phyloP scores from a whole-genome alignment of 2,888 invertebrate genomes.

The Venustoraphidia nigricollis region DNA sequence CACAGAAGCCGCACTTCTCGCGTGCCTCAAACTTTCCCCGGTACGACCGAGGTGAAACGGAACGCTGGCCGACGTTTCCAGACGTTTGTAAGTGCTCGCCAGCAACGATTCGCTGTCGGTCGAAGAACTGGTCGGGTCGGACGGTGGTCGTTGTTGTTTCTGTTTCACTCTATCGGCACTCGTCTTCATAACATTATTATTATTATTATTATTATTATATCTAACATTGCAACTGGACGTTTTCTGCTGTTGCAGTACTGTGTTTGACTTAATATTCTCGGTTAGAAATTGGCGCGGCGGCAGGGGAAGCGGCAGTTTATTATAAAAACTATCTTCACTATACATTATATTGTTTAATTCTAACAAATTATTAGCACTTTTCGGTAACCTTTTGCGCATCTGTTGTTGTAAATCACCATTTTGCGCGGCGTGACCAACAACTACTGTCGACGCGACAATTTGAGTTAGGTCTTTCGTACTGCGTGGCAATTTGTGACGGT shows the following conservation, averaged over 20 bases:
- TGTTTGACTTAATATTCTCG: too few relatives aligned
- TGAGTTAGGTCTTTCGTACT: background rate
- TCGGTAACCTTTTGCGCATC: background rate
- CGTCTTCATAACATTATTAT: too few relatives aligned
- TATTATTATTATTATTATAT: too few relatives aligned
- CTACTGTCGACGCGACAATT: background rate
- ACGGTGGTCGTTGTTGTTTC: background rate
- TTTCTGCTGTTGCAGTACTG: too few relatives aligned
- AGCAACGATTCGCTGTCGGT: constrained; percentile 17
- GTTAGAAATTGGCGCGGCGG: constrained; percentile 1
- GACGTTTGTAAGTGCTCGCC: constrained; percentile 22
- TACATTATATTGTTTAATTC: background rate
- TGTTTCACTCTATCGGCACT: too few relatives aligned
- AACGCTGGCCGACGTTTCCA: constrained; percentile 45
- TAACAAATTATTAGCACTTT: constrained; percentile 3
- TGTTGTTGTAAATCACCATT: background rate
- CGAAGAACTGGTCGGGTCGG: constrained; percentile 18
- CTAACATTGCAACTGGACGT: too few relatives aligned
- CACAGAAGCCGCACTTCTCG: constrained; percentile 39
- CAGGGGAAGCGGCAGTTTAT: background rate
- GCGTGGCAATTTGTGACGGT: too few relatives aligned
- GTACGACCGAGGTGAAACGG: constrained; percentile 43
- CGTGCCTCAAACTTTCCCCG: constrained; percentile 32
- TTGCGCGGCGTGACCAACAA: background rate
- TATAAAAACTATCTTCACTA: background rate